A percentile compares a stretch with the other conserved stretches of the same genome.
Evolutionary conservation across 1,140 invertebrate species (phyloP).

Genomic region (Oncopodura yosiiana): DNA sequence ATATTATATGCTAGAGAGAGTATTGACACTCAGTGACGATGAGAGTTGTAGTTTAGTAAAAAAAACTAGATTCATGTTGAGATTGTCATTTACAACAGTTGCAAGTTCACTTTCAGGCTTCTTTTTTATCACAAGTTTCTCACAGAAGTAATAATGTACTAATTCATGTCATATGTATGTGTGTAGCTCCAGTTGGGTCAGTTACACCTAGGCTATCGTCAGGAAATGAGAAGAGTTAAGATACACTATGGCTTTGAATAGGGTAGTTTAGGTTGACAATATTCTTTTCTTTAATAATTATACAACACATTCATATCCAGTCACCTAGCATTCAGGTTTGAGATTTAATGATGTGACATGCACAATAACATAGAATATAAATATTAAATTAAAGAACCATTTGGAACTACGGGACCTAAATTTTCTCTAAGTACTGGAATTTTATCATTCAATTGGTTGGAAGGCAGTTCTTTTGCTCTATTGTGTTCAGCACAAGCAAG

Average conservation of each 20-base stretch:
- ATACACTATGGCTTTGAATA: slow-evolving; percentile 33
- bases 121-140: not conserved
- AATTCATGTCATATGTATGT: too few species aligned
- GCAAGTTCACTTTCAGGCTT: too few species aligned
- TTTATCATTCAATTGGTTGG: slow-evolving; percentile 33
- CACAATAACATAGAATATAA: not conserved
- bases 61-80: too few species aligned
- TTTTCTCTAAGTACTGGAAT: slow-evolving; percentile 44
- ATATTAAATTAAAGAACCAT: slow-evolving; percentile 45
- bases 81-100: too few species aligned
- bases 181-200: slow-evolving; percentile 25
- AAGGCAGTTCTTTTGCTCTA: slow-evolving; percentile 45
- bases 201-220: slow-evolving; percentile 23
- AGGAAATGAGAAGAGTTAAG: slow-evolving; percentile 33
- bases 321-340: slow-evolving; percentile 56
- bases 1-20: not conserved
- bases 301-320: slow-evolving; percentile 56
- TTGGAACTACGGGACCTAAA: slow-evolving; percentile 50
- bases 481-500: slow-evolving; percentile 55
- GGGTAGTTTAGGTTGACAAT: too few species aligned
- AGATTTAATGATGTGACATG: not conserved
- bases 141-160: slow-evolving; percentile 45
- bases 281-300: slow-evolving; percentile 52
- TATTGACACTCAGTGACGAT: not conserved
- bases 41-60: too few species aligned